phyloP scores from a whole-genome alignment of 2,113 vertebrate genomes.

The Albula goreensis region DNA sequence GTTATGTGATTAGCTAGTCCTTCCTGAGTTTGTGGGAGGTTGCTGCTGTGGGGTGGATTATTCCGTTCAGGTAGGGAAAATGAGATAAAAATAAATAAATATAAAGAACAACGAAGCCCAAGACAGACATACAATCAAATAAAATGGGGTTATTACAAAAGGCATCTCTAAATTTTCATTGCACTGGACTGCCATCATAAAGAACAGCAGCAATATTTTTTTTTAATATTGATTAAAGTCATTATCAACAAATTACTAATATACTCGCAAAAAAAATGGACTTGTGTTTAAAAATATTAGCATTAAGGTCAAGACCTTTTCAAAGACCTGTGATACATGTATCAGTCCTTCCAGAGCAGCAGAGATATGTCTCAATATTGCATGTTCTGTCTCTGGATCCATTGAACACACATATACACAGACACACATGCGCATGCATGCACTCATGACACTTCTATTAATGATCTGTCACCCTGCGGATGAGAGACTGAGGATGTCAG shows the following conservation, averaged over 20 bases:
- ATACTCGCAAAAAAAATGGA: conserved; percentile 32
- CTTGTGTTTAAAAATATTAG: conserved; percentile 34
- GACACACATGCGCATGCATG: no score
- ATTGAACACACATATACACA: background rate
- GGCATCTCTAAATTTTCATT: conserved; percentile 33
- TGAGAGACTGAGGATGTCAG: background rate
- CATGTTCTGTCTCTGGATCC: conserved; percentile 16
- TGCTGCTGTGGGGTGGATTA: no score
- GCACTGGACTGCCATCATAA: conserved; percentile 31
- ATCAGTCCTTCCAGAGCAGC: conserved; percentile 20
- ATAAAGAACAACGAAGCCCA: no score
- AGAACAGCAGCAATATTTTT: conserved; percentile 36
- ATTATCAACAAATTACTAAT: conserved; percentile 40
- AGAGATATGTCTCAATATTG: conserved; percentile 13
- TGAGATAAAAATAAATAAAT: no score
- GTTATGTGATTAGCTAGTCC: no score
- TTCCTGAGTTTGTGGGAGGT: no score
- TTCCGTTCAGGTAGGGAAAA: no score
- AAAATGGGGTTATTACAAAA: background rate
- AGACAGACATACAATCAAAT: no score
- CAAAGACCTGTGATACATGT: background rate
- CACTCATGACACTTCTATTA: background rate
- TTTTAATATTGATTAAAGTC: conserved; percentile 24
- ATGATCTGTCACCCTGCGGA: background rate
- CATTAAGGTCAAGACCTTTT: conserved; percentile 20